Evolutionary conservation across 2,113 vertebrate genomes (phyloP), one percentile per base, ranked within the genome.

Genomic region (Mormyrus iriodes): DNA sequence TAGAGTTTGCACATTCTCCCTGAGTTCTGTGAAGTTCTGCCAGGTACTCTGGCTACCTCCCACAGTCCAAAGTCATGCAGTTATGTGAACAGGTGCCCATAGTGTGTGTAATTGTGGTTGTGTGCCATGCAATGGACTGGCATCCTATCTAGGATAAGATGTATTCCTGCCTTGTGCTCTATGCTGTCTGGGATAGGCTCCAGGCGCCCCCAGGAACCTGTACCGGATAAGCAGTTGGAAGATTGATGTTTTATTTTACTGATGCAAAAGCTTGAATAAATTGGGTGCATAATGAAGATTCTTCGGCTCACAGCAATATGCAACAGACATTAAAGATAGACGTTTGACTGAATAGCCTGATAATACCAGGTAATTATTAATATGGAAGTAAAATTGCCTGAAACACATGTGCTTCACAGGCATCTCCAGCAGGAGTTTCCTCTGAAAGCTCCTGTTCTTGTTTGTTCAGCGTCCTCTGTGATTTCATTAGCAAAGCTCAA

Each of bases 211-310:
- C 73, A 6, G 13, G 73, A 79, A 17, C 73, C 35, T 42, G 73
- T 42, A 42, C 73, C 73, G 35, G 73, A 79, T 79, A 39, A 79
- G n/a, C 31, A 79, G 73, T 79, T 79, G 31, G 35, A 39, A 42
- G 73, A 79, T 79, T 69, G 61, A 69, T 69, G 61, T 39, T 79
- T 79, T 79, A 42, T 79, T 79, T 79, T 79, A 79, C 73, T 79
- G 73, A 69, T 69, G 61, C 61, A 69, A 69, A 69, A n/a, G 61
- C 61, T 27, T 69, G 27, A 31, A 69, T 69, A 69, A 69, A 69
- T 31, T 69, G 61, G 61, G 61, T 69, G 61, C 61, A 5, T 69
- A 15, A 69, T 69, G 61, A 69, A 69, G 61, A 69, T 69, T 69
- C 61, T 69, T 69, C 31, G 61, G 61, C 61, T 69, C 61, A 69